Percentiles rank a stretch among this genome's conserved stretches.
phyloP scores from a whole-genome alignment of 1,140 invertebrate genomes.

The Himalopsyche phryganea region DNA sequence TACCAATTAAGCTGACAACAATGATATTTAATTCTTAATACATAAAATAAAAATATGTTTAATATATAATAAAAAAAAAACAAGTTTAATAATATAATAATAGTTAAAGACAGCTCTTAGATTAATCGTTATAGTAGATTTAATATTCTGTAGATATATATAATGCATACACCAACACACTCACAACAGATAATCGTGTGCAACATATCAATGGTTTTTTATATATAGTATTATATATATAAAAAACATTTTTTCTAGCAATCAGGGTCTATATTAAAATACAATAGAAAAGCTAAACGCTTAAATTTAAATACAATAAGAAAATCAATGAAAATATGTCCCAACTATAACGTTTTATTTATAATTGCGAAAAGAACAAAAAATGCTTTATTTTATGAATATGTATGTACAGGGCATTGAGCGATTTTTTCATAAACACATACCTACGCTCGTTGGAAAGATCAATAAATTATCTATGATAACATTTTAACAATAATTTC shows the following conservation, averaged over 20 bases:
- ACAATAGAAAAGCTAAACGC: slow-evolving; percentile 30
- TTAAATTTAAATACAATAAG: slow-evolving; percentile 19
- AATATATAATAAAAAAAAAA: slow-evolving; percentile 3
- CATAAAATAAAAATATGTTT: slow-evolving; percentile 3
- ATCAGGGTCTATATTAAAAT: slow-evolving; percentile 22
- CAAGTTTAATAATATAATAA: slow-evolving; percentile 6
- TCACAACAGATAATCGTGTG: slow-evolving; percentile 31
- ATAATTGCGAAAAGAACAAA: slow-evolving; percentile 23
- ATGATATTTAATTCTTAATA: neutral
- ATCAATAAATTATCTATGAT: slow-evolving; percentile 34
- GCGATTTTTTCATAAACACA: slow-evolving; percentile 9
- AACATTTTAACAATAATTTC: slow-evolving; percentile 32
- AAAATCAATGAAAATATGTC: slow-evolving; percentile 17
- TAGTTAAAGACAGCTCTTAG: slow-evolving; percentile 24
- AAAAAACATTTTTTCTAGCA: slow-evolving; percentile 22
- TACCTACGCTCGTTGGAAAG: slow-evolving; percentile 8
- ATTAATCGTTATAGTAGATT: slow-evolving; percentile 14
- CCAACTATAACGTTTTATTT: slow-evolving; percentile 25
- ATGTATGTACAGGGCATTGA: slow-evolving; percentile 23
- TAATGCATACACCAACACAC: slow-evolving; percentile 27
- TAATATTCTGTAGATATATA: slow-evolving; percentile 16
- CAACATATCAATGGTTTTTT: slow-evolving; percentile 10
- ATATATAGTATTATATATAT: slow-evolving; percentile 20
- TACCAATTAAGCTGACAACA: too few species aligned
- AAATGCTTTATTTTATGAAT: slow-evolving; percentile 26